Percentiles rank a stretch among this genome's conserved stretches.
Evolutionary conservation across 2,888 invertebrate species (phyloP).

Genomic region (Polyommatus iphigenia): DNA sequence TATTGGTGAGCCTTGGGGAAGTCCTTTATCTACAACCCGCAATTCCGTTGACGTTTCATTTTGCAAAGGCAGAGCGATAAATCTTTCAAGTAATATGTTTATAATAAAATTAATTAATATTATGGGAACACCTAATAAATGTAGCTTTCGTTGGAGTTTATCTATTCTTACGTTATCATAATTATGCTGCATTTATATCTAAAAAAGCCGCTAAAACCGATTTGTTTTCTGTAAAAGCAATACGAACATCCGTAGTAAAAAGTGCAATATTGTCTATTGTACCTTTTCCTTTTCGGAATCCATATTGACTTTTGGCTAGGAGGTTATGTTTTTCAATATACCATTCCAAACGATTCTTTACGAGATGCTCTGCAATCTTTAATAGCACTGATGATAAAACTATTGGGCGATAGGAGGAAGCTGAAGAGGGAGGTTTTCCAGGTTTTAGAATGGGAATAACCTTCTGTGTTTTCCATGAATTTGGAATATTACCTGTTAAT

Average conservation of each 20-base stretch:
- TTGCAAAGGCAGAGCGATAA: neutral
- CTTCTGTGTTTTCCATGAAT: neutral
- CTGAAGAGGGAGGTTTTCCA: neutral
- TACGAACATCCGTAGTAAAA: neutral
- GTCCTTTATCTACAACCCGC: no score
- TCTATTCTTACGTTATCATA: conserved; percentile 19
- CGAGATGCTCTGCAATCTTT: neutral
- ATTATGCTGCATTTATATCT: conserved; percentile 14
- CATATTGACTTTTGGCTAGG: neutral
- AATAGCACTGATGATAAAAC: neutral
- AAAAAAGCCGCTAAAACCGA: conserved; percentile 1
- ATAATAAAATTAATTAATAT: conserved; percentile 5
- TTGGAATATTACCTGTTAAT: neutral
- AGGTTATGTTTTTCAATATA: neutral
- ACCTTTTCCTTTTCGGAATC: neutral
- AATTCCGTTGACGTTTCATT: neutral
- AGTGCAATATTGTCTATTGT: conserved; percentile 26
- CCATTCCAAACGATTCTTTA: neutral
- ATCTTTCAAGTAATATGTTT: conserved; percentile 9
- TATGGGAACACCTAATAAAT: neutral
- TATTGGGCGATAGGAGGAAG: neutral
- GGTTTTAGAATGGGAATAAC: conserved; percentile 1
- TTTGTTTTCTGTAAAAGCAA: neutral
- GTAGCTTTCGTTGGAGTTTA: neutral
- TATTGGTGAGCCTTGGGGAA: neutral